phyloP scores from a whole-genome alignment of 92 coral and sea anemone genomes.

The Palythoa grandis region DNA sequence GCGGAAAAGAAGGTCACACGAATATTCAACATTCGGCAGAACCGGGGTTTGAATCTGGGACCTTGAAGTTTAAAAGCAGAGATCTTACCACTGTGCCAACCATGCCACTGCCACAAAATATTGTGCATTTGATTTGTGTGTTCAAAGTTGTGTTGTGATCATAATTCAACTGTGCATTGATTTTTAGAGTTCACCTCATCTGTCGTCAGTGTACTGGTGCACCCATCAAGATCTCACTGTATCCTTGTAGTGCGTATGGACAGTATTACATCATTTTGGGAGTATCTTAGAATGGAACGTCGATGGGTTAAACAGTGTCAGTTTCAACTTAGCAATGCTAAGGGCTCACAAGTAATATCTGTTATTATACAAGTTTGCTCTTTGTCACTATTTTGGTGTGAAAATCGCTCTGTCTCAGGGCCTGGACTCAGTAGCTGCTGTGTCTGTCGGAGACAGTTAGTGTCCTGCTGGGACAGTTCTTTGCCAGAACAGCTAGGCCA shows the following conservation, averaged over 20 bases:
- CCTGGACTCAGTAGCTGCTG: constrained; percentile 74
- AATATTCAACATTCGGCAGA: no score
- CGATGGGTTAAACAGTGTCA: constrained; percentile 78
- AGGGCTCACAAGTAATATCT: constrained; percentile 73
- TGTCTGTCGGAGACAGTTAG: constrained; percentile 82
- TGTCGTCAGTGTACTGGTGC: constrained; percentile 68
- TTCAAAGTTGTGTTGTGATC: no score
- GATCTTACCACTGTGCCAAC: no score
- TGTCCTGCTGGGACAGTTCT: constrained; percentile 32
- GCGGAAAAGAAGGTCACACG: no score
- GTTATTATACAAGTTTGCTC: constrained; percentile 69
- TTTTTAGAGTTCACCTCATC: constrained; percentile 52
- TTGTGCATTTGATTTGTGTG: no score
- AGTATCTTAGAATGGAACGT: constrained; percentile 55
- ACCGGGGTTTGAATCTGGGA: no score
- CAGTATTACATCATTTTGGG: constrained; percentile 82
- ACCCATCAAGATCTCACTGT: constrained; percentile 60
- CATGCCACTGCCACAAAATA: no score
- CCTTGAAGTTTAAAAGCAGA: no score
- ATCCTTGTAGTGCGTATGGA: constrained; percentile 67
- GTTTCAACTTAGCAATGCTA: constrained; percentile 92
- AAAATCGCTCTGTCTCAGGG: constrained; percentile 70
- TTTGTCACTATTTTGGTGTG: constrained; percentile 92
- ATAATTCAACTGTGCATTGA: background rate
- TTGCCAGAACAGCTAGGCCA: constrained; percentile 73